Percentiles rank a stretch among this genome's conserved stretches.
These are phyloP conservation scores for Lampropteryx suffumata DNA, from an alignment of 2,888 invertebrate species.

Conservation along the genomic window DNA sequence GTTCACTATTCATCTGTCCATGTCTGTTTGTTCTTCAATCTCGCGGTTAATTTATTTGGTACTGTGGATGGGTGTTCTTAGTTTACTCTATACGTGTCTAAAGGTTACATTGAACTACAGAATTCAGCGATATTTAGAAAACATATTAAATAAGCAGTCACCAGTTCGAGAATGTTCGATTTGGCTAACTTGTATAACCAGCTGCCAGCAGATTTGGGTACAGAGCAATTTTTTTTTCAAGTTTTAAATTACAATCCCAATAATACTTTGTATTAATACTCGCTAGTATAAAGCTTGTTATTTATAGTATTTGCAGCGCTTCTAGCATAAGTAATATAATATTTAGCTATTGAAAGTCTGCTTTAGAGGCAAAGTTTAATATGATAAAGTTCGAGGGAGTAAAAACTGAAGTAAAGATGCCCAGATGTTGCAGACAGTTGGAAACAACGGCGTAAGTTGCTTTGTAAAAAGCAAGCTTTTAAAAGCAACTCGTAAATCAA, in stretches of 20 bases:
- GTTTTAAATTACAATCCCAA: too few relatives aligned
- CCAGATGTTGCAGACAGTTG: conserved; percentile 80
- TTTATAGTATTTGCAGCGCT: too few relatives aligned
- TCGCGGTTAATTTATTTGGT: conserved; percentile 38
- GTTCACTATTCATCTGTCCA: conserved; percentile 60
- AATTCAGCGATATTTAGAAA: too few relatives aligned
- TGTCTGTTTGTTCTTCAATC: conserved; percentile 55
- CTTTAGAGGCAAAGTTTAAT: conserved; percentile 60
- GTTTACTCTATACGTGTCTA: conserved; percentile 6
- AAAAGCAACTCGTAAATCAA: conserved; percentile 76
- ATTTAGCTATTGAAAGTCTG: conserved; percentile 33
- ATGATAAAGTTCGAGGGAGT: conserved; percentile 72
- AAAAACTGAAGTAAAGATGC: conserved; percentile 70
- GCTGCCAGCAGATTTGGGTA: too few relatives aligned
- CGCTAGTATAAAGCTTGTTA: too few relatives aligned
- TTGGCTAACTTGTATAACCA: too few relatives aligned
- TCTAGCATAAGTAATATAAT: too few relatives aligned
- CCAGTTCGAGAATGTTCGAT: too few relatives aligned
- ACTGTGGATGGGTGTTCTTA: conserved; percentile 25
- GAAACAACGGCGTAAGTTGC: conserved; percentile 73
- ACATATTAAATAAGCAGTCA: too few relatives aligned
- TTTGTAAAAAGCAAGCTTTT: conserved; percentile 79
- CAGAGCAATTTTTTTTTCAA: too few relatives aligned
- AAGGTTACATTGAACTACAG: conserved; percentile 1
- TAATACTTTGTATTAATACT: too few relatives aligned